Evolutionary conservation across 2,797 vertebrate genomes (phyloP), one percentile per base, ranked within the genome.

Genomic region (Sylvia borin): DNA sequence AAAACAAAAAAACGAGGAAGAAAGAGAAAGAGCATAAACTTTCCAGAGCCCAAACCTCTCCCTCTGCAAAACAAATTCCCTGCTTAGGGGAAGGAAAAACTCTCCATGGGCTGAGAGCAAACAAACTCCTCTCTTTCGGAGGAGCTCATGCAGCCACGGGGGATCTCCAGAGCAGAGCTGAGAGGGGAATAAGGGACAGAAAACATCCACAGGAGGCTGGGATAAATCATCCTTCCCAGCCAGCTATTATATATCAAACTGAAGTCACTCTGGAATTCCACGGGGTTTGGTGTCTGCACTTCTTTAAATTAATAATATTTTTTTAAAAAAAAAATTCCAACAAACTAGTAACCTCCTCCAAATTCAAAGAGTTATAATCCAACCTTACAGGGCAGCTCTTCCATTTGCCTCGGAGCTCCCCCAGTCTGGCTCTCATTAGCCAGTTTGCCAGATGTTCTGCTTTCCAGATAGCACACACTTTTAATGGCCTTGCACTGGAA

Each of bases 371-470:
- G 80, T 67, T 87, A 70, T 24, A 90, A 78, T 62, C 51, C 51
- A 88, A 16, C 60, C 31, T 82, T 78, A 88, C 40, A n/a, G 90
- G 79, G 75, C 45, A 51, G 78, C 93, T 90, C 64, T 45, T 26
- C 3, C 45, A 58, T 89, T 92, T 79, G 75, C 93, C 91, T 68
- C 13, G 2, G 60, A 93, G 84, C 84, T 96, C 43, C 66, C 78
- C 68, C 73, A 47, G 57, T 13, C 84, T 92, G 95, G 81, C 55
- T 94, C 92, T 88, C 94, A 88, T 78, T 67, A 91, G 66, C 76
- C 61, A 55, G 32, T 18, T 73, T 19, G 55, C 88, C 96, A 95
- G 95, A 93, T 91, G 92, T 91, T 96, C 95, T 75, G 65, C 66
- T 90, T 90, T 85, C 91, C 42, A 68, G 75, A 72, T 9, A 79